Evolutionary conservation across 1,140 invertebrate genomes (phyloP).

Genomic region (Drosophila littoralis): DNA sequence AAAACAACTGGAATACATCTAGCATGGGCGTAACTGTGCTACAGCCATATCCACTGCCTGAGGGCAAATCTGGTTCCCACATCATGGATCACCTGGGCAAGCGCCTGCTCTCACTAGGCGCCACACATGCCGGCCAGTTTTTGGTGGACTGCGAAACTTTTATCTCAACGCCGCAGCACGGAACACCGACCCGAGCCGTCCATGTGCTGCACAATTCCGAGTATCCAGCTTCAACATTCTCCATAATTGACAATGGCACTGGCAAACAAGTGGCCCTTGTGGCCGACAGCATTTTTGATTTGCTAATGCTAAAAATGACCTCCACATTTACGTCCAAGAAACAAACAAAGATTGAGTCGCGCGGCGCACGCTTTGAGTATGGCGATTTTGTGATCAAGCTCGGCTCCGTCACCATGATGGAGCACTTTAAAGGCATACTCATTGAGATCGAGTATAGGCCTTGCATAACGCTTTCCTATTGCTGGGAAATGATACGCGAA

Average conservation of each 20-base stretch:
- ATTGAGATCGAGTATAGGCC: constrained; percentile 98
- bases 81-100: constrained; percentile 94
- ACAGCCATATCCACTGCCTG: constrained; percentile 93
- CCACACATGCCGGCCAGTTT: constrained; percentile 94
- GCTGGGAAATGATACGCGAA: constrained; percentile 96
- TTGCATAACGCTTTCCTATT: constrained; percentile 93
- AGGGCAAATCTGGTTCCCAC: constrained; percentile 93
- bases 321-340: constrained; percentile 95
- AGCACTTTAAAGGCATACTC: constrained; percentile 97
- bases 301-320: constrained; percentile 95
- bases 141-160: constrained; percentile 98
- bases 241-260: constrained; percentile 94
- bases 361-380: constrained; percentile 96
- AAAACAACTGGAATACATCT: not conserved
- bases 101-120: constrained; percentile 93
- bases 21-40: constrained; percentile 85
- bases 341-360: constrained; percentile 94
- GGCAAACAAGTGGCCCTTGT: constrained; percentile 92
- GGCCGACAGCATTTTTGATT: constrained; percentile 95
- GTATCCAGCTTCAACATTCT: constrained; percentile 96
- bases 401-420: constrained; percentile 95
- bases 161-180: constrained; percentile 89
- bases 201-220: constrained; percentile 98
- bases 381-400: constrained; percentile 98
- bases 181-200: constrained; percentile 89